Base-by-base conservation (phyloP, 2,888 invertebrate genomes). In the Syrista parreyssii region DNA sequence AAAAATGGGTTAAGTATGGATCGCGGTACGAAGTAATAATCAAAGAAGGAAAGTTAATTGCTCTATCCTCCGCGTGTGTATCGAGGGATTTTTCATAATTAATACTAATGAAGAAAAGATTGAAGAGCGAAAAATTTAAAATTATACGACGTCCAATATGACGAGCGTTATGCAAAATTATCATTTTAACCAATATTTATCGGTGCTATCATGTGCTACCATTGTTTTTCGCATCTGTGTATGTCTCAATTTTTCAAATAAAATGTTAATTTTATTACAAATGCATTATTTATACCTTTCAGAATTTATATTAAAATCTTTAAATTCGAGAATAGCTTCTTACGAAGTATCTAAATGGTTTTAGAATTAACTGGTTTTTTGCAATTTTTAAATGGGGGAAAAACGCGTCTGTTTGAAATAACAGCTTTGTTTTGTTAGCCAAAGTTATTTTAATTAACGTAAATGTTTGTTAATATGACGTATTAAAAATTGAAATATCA, bases 221-320 rank as follows among this genome's bases (percentile, higher is more conserved):
- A 86, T 88, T 89, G 84, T 89, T 89, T 89, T 89, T 89, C 86
- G 88, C 87, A 88, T 89, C 87, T 89, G 85, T 89, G 88, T 88
- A 90, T 84, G 86, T 88, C 86, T 89, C 86, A 86, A 89, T 88
- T 89, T 89, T 89, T 88, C 85, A 86, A 89, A 89, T 89, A 89
- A 90, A 89, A 89, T 86, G 86, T 89, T 89, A 87, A 88, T 89
- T 90, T 90, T 87, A 89, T 87, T 89, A 89, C 82, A 87, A 78
- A 55, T 55, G 23, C 23, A 55, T 55, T 55, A 55, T 23, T 55
- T 55, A 9, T 55, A 55, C 55, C 55, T 55, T 55, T 23, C 55
- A 55, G 6, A 15, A 40, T 40, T 40, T 40, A 15, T 40, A 15
- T 23, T 23, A 9, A 15, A 55, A 55, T 23, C 55, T 23, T 15